A percentile compares a stretch with the other conserved stretches of the same genome.
phyloP scores from a whole-genome alignment of 2,113 vertebrate species.

The Paramisgurnus dabryanus region DNA sequence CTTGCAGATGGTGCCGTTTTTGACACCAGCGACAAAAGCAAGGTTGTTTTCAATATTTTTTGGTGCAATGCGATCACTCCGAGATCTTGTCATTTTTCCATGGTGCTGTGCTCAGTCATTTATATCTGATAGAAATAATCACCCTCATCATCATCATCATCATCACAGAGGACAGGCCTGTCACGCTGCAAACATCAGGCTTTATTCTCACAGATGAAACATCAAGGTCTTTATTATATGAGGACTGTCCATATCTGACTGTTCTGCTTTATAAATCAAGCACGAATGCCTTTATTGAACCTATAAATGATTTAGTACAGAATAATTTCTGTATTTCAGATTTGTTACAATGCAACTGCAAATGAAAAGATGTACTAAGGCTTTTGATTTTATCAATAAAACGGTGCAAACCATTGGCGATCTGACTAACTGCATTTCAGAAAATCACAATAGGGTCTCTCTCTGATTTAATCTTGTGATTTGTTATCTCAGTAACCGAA shows the following conservation, averaged over 20 bases:
- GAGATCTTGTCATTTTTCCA: not conserved
- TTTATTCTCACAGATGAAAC: slow-evolving; percentile 11
- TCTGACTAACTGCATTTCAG: not conserved
- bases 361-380: not conserved
- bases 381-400: not conserved
- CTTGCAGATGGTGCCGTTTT: not conserved
- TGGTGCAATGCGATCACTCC: too few species aligned
- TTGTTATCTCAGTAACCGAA: not conserved
- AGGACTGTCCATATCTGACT: not conserved
- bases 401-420: not conserved
- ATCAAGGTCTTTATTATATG: not conserved
- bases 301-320: not conserved
- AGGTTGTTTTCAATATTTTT: not conserved
- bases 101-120: slow-evolving; percentile 3
- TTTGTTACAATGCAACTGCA: not conserved
- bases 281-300: not conserved
- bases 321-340: not conserved
- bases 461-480: not conserved
- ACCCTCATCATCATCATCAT: not conserved
- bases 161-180: not conserved
- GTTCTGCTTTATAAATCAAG: not conserved
- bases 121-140: slow-evolving; percentile 31
- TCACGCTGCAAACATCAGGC: not conserved
- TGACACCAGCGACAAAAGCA: not conserved
- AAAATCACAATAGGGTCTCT: not conserved